phyloP scores from a whole-genome alignment of 2,888 invertebrate species.

The Neoitamus cyanurus region DNA sequence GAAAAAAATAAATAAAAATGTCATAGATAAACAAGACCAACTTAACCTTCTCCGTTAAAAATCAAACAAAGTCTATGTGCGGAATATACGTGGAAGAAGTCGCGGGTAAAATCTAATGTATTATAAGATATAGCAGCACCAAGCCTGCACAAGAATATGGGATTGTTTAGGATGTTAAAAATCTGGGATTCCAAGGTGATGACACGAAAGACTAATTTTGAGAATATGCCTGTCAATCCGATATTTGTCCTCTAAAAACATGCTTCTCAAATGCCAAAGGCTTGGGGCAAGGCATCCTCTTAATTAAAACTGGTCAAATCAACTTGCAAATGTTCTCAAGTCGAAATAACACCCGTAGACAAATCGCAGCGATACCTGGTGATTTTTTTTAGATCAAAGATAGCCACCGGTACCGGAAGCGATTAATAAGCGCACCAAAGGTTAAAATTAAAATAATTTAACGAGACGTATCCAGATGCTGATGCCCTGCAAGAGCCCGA shows the following conservation, averaged over 20 bases:
- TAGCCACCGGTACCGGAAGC: neutral
- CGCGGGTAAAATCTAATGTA: too few species aligned
- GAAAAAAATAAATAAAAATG: too few species aligned
- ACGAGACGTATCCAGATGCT: neutral
- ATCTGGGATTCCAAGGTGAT: neutral
- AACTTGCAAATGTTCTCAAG: neutral
- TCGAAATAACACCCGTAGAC: neutral
- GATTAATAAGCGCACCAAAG: constrained; percentile 19
- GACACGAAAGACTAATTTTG: neutral
- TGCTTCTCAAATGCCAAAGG: neutral
- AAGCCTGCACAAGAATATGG: too few species aligned
- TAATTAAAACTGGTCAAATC: neutral
- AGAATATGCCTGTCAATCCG: neutral
- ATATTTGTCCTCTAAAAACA: neutral
- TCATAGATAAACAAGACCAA: too few species aligned
- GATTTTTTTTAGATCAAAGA: neutral
- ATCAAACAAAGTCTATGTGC: too few species aligned
- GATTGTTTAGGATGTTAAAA: too few species aligned
- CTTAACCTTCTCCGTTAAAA: too few species aligned
- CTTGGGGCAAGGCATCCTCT: neutral
- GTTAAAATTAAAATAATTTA: constrained; percentile 36
- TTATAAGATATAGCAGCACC: too few species aligned
- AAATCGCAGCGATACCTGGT: neutral
- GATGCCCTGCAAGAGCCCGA: neutral
- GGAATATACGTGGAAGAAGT: too few species aligned